Base-by-base conservation (phyloP, 2,888 invertebrate species). In the Papilio elwesi region DNA sequence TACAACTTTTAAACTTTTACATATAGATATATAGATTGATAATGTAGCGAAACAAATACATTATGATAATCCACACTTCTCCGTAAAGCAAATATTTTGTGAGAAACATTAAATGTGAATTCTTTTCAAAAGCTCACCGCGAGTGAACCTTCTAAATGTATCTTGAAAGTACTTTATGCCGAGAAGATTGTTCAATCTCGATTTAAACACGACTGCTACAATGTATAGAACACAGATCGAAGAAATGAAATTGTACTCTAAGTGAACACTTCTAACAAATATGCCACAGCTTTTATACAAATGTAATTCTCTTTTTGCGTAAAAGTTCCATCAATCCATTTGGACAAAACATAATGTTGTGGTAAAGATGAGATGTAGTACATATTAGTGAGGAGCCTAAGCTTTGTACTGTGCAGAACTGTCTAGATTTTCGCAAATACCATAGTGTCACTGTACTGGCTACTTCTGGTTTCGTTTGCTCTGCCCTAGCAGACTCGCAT, bases 61-160 rank as follows among this genome's bases (percentile, higher is more conserved):
- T 55, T 12, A 55, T 10, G 10, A 55, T 55, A 55, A 55, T 55
- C 11, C 53, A 15, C 10, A 15, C 9, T 53, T 53, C 15, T 10
- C 11, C 10, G 10, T 55, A 10, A 10, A 26, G 11, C 15, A 53
- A 55, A 55, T 6, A 55, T 55, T 55, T 55, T 55, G 16, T 16
- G 53, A 11, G 53, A 15, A 13, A 36, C 36, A 7, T 26, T 38
- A 38, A 59, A 38, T 36, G n/a, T n/a, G 38, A 59, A 59, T 59
- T 59, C n/a, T 8, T 59, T 59, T 59, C 13, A 59, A n/a, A n/a
- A 38, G n/a, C 57, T 38, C 10, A 55, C 53, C 53, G 55, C 26
- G 26, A 11, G 26, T 6, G 26, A 55, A 16, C 26, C 36, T 12
- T 59, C 59, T 51, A 66, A 66, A 66, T 66, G 66, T 66, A 38